Percentiles rank a stretch among this genome's conserved stretches.
Conservation (phyloP, 35 echinoderm and acorn worm species). For the Ophiothrix spiculata region DNA sequence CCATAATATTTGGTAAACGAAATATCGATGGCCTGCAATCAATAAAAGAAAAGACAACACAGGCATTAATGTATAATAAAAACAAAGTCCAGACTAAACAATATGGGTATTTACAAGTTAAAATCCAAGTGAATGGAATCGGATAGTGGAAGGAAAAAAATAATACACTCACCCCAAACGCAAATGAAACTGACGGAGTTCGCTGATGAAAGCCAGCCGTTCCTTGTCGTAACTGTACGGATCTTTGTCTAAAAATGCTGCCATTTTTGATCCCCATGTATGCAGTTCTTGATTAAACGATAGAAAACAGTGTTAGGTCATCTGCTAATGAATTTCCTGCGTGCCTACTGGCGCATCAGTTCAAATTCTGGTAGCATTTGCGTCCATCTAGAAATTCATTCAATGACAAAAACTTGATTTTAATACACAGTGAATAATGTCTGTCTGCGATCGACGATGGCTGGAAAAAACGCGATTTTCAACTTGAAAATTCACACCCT, state of each 20-base stretch:
- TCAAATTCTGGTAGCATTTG: conserved; percentile 63
- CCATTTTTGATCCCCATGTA: conserved; percentile 87
- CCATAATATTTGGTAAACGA: conserved; percentile 58
- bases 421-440: conserved; percentile 50
- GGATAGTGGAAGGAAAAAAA: not conserved
- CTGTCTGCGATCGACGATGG: conserved; percentile 26
- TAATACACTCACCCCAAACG: conserved; percentile 68
- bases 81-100: conserved; percentile 16
- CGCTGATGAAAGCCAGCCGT: conserved; percentile 67
- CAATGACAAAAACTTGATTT: conserved; percentile 57
- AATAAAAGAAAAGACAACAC: conserved; percentile 59
- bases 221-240: conserved; percentile 87
- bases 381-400: conserved; percentile 40
- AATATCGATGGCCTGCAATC: conserved; percentile 53
- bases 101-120: not conserved
- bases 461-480: conserved; percentile 52
- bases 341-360: conserved; percentile 75
- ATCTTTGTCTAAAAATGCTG: conserved; percentile 97
- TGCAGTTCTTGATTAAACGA: conserved; percentile 58
- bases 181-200: conserved; percentile 80
- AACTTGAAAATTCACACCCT: conserved; percentile 42
- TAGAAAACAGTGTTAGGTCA: conserved; percentile 71
- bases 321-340: conserved; percentile 96
- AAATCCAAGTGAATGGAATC: not conserved
- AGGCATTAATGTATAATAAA: conserved; percentile 19